Evolutionary conservation across 2,797 vertebrate genomes (phyloP), one percentile per base, ranked within the genome.

Genomic region (Lepus oiostolus): DNA sequence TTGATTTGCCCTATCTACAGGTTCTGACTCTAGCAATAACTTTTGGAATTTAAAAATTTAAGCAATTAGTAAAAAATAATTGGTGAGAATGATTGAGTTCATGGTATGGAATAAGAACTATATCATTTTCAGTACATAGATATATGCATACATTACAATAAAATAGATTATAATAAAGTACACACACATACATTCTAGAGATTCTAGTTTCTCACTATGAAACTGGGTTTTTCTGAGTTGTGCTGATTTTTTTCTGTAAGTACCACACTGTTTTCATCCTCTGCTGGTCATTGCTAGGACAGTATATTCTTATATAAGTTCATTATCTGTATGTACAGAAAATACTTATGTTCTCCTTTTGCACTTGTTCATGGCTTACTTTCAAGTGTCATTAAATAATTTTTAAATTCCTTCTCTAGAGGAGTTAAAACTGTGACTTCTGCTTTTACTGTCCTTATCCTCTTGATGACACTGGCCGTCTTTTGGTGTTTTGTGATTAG

Each of bases 11-110:
- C 19, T 76, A 9, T 52, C 22, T 75, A 5, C 28, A n/a, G 70
- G 10, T 50, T 84, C 42, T 88, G 47, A 84, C 42, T 92, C 11
- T 71, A 79, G 22, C 32, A 50, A 32, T 90, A 68, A 10, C 30
- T 42, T 90, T 76, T 65, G 47, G 54, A 81, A 54, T 70, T 85
- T 74, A 82, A 91, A 89, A 92, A 79, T 35, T 76, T 54, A 68
- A 54, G 63, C 32, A 79, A 77, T 71, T 93, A 88, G 32, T 86
- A 70, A 72, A 87, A 81, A 62, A 47, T 72, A 75, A n/a, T 65
- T 52, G 11, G 42, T 38, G 13, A 79, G 30, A 83, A 86, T 86
- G 72, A 90, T 68, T 32, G 75, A 89, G 65, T 91, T n/a, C 30
- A 50, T 62, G 26, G 58, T 62, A 42, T 35, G n/a, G 63, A 83